Base-by-base conservation (phyloP, 2,797 vertebrate genomes). In the Pagetopsis macropterus region DNA sequence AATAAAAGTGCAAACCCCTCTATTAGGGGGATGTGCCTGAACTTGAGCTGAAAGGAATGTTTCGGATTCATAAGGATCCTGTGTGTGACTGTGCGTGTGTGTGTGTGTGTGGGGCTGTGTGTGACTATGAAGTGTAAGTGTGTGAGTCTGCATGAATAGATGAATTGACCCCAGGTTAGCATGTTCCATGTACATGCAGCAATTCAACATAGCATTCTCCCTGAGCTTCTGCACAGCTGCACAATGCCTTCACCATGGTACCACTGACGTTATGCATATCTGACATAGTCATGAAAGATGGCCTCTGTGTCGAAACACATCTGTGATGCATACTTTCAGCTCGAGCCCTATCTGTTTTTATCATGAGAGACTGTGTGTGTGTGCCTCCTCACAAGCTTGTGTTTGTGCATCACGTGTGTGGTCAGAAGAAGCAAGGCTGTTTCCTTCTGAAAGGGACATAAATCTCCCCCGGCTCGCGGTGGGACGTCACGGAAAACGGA, bases 1-100 rank as follows among this genome's bases (percentile, higher is more conserved):
- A 93, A 94, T 91, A 93, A 93, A 93, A 92, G 89, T 89, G 84
- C 92, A 92, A 94, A 94, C 89, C 93, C 92, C 89, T 88, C 93
- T 89, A 93, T 94, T 94, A 94, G 87, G 84, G 86, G 91, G 87
- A 94, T 92, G 87, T 93, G 94, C 85, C 93, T 94, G 91, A 93
- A 93, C 94, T 90, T 90, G 94, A 92, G 87, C 86, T 85, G 84
- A 88, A 90, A 89, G 93, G 93, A 94, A 94, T 94, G 92, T 91
- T 92, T 89, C 92, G 91, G 89, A 93, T 92, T 89, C 85, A 83
- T 78, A 89, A 87, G 78, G 88, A 90, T 90, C 85, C 83, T 88
- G 84, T 93, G 86, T 87, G 79, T 80, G 63, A 21, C 27, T 81
- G 9, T 79, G 68, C 75, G 76, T 78, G 67, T 76, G 72, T 59